These are phyloP conservation scores for Raja brachyura DNA, from an alignment of 2,113 vertebrate species.

Conservation along the genomic window DNA sequence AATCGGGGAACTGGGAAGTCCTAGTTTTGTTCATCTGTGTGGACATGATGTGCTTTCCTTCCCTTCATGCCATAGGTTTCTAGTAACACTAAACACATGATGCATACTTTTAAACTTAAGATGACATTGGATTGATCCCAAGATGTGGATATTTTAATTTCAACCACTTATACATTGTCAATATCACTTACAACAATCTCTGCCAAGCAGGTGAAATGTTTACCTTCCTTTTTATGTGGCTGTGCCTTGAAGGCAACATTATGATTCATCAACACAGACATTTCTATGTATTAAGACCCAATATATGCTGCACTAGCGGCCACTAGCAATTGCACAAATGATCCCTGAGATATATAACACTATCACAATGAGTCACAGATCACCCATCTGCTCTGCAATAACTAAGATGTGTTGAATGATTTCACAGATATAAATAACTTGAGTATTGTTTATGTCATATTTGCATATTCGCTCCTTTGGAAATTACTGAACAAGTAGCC, in stretches of 20 bases:
- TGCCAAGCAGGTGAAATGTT: not conserved
- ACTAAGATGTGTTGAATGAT: not conserved
- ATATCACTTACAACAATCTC: not conserved
- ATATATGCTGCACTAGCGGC: not conserved
- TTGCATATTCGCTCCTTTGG: not conserved
- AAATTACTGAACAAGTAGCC: no score
- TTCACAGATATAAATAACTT: not conserved
- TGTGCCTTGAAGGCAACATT: not conserved
- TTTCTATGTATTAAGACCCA: no score
- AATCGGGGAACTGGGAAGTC: no score
- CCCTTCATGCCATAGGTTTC: no score
- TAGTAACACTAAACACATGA: no score
- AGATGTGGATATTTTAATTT: not conserved
- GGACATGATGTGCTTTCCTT: no score
- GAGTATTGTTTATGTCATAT: not conserved
- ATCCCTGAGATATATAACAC: not conserved
- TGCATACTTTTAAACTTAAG: not conserved
- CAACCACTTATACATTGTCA: not conserved
- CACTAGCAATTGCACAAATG: not conserved
- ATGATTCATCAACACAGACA: not conserved
- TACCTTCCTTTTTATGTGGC: not conserved
- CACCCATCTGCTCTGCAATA: not conserved
- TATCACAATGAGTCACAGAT: not conserved
- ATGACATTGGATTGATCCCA: not conserved
- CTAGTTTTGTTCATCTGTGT: no score